Base-by-base conservation (phyloP, 2,113 vertebrate genomes). In the Mionectes macconnelli region DNA sequence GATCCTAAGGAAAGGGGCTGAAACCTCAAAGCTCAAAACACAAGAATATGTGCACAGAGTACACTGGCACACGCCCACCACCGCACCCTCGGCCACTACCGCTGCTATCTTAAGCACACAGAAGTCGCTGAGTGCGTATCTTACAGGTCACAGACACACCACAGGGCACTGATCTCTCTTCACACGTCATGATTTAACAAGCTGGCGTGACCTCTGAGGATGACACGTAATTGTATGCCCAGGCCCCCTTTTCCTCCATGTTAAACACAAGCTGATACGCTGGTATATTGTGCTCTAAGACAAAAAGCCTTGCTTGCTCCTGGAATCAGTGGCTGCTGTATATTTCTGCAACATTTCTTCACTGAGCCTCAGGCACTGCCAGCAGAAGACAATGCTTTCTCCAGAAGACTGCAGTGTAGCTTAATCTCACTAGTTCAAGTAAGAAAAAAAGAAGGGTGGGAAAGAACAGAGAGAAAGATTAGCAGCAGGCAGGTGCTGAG, bases 41-140 rank as follows among this genome's bases (percentile, higher is more conserved):
- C 50, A 40, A 3, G 14, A 47, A 6, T 7, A 62, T 0, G 6
- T 10, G 20, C 39, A 30, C 4, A 25, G 39, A 2, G 0, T 23
- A 47, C 28, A 10, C 20, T 1, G 35, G 21, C 4, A 1, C 4
- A 27, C 8, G 5, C 31, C 40, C 23, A 45, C 50, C 1, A 3
- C 59, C 37, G 2, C 86, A 84, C 64, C 73, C 55, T 70, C 35
- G 27, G 24, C 39, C 47, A 12, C 27, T 18, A 5, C 56, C 11
- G 55, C 4, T n/a, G 17, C 35, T 78, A 59, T 59, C 73, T 89
- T 23, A n/a, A 59, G 49, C 9, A 7, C 0, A 60, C 64, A 52
- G 1, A n/a, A 76, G 40, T 28, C 22, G 53, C 37, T 66, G 91
- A 80, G 74, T 6, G 74, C 44, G 39, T 67, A 35, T 70, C 33